Evolutionary conservation across 2,797 vertebrate genomes (phyloP), one percentile per base, ranked within the genome.

Genomic region (Pangasius larnaudii): DNA sequence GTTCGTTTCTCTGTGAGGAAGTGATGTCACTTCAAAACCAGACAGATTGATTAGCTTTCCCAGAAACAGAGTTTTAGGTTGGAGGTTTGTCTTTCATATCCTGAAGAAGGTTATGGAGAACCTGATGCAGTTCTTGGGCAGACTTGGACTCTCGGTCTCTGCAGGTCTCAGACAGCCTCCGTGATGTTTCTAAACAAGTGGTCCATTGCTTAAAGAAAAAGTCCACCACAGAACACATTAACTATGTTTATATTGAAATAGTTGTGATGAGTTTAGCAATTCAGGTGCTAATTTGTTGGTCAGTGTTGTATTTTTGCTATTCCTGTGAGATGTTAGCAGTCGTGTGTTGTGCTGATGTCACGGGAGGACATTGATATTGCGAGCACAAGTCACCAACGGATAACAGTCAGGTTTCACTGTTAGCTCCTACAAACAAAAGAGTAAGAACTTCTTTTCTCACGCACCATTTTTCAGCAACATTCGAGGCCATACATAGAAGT

Each of bases 1-100:
- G 84, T 86, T 80, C 80, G 71, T 86, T 91, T 90, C 78, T 82
- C 58, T 69, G 30, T 80, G 59, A 27, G 88, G 74, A 86, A 71
- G 69, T 51, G 79, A 88, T 84, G 86, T 86, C 74, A 87, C 42
- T 81, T 88, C 79, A 42, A 46, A 72, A 61, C 53, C 65, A 74
- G 67, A 75, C 10, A 4, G 53, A 65, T 84, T 87, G 71, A 83
- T 87, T 81, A 61, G 79, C 5, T 67, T 84, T 51, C 67, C 80
- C 71, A 49, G 56, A 69, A 74, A 74, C 11, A 22, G 42, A 77
- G 59, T 63, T 61, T 74, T 36, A 22, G 27, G 24, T 19, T 49
- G 27, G 18, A 81, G 22, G 59, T 24, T 69, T 51, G 63, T 84
- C 63, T 53, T 69, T 46, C 14, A 30, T 65, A 2, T 84, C 42